phyloP scores from a whole-genome alignment of 2,888 invertebrate species.

The Melolontha melolontha region DNA sequence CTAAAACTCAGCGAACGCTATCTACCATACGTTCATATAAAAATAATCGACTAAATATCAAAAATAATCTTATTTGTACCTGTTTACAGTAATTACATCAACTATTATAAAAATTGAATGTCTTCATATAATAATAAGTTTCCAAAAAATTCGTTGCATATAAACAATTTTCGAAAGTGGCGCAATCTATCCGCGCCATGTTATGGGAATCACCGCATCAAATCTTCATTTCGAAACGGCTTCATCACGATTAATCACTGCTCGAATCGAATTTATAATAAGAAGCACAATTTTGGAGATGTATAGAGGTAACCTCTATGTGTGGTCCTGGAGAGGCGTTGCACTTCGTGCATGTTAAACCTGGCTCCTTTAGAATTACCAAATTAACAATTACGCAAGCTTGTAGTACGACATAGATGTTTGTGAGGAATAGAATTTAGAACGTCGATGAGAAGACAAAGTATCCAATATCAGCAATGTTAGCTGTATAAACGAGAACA shows the following conservation, averaged over 20 bases:
- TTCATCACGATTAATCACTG: slow-evolving; percentile 1
- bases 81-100: background rate
- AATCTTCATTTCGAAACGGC: background rate
- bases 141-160: background rate
- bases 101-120: background rate
- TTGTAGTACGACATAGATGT: no score
- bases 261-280: slow-evolving; percentile 34
- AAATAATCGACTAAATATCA: no score
- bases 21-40: no score
- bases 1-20: no score
- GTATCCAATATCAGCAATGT: background rate
- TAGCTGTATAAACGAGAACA: slow-evolving; percentile 22
- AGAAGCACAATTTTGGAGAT: slow-evolving; percentile 19
- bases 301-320: background rate
- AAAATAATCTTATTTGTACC: background rate
- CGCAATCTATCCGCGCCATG: slow-evolving; percentile 6
- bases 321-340: slow-evolving; percentile 13
- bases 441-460: no score
- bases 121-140: slow-evolving; percentile 24
- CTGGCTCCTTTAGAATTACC: background rate
- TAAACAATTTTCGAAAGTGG: slow-evolving; percentile 16
- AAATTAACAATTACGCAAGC: slow-evolving; percentile 1
- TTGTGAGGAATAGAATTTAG: no score
- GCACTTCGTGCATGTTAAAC: no score
- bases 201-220: slow-evolving; percentile 2